Evolutionary conservation across 2,797 vertebrate genomes (phyloP).

Genomic region (Danio albolineatus): DNA sequence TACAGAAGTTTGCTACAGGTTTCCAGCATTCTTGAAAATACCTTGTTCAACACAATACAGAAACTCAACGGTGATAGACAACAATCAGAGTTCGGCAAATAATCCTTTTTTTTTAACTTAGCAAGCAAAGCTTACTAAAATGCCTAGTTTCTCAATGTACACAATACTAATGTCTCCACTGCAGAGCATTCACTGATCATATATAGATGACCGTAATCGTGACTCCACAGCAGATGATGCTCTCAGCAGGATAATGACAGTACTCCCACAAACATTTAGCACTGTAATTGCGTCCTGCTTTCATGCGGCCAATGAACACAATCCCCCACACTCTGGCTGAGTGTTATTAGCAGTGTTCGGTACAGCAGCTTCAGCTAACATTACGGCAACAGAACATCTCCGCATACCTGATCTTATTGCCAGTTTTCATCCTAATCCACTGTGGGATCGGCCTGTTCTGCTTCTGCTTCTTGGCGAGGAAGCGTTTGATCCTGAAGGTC

Average conservation of each 20-base stretch:
- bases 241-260: slow-evolving; percentile 99
- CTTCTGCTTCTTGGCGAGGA: slow-evolving; percentile 99
- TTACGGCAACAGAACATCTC: not conserved
- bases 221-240: slow-evolving; percentile 74
- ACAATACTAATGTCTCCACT: slow-evolving; percentile 67
- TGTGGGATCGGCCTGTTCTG: slow-evolving; percentile 99
- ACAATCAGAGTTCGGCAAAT: too few species aligned
- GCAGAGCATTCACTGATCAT: slow-evolving; percentile 70
- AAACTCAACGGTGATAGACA: too few species aligned
- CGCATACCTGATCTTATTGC: slow-evolving; percentile 96
- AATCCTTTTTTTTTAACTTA: too few species aligned
- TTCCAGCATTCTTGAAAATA: too few species aligned
- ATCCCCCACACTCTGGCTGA: not conserved
- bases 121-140: not conserved
- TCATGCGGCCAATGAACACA: slow-evolving; percentile 1
- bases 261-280: slow-evolving; percentile 82
- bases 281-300: slow-evolving; percentile 99
- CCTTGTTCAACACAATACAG: too few species aligned
- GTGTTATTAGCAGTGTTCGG: not conserved
- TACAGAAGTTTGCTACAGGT: too few species aligned
- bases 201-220: slow-evolving; percentile 62
- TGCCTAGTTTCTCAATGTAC: not conserved
- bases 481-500: slow-evolving; percentile 97
- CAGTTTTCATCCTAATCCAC: slow-evolving; percentile 99
- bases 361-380: not conserved